A percentile compares a stretch with the other conserved stretches of the same genome.
Evolutionary conservation across 1,140 invertebrate genomes (phyloP).

Genomic region (Colletes latitarsis): DNA sequence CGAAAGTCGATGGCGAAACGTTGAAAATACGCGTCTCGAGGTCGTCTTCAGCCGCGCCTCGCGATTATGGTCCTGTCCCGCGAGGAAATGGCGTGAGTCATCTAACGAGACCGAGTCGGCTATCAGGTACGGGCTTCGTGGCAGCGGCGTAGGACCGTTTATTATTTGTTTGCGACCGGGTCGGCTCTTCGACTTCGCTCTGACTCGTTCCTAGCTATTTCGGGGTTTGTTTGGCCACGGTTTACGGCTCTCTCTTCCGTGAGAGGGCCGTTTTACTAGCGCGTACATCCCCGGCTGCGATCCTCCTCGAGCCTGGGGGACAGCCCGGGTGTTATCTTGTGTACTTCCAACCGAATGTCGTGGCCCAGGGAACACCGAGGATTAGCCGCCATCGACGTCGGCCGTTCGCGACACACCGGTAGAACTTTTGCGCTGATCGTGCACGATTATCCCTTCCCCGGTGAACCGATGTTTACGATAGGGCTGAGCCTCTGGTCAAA

Average conservation of each 20-base stretch:
- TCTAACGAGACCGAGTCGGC: conserved; percentile 24
- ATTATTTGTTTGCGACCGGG: conserved; percentile 62
- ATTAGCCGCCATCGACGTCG: not conserved
- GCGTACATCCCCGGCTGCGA: not conserved
- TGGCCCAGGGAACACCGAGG: not conserved
- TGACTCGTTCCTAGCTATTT: conserved; percentile 54
- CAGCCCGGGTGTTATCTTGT: not conserved
- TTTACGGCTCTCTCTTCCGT: conserved; percentile 52
- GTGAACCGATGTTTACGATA: conserved; percentile 66
- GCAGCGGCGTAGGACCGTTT: conserved; percentile 46
- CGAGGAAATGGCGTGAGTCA: conserved; percentile 40
- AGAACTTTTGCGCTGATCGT: not conserved
- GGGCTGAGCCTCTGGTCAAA: conserved; percentile 71
- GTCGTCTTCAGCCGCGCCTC: no score
- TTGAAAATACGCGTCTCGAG: no score
- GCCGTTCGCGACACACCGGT: no score
- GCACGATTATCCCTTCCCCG: not conserved
- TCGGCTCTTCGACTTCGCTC: conserved; percentile 4
- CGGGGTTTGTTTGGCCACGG: conserved; percentile 66
- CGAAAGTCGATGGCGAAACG: no score
- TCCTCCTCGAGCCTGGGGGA: not conserved
- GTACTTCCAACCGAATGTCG: not conserved
- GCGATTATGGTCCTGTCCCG: conserved; percentile 6
- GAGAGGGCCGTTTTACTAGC: not conserved
- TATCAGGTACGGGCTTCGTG: not conserved